Percentiles rank a stretch among this genome's conserved stretches.
phyloP scores from a whole-genome alignment of 2,797 vertebrate species.

The Pipistrellus kuhlii region DNA sequence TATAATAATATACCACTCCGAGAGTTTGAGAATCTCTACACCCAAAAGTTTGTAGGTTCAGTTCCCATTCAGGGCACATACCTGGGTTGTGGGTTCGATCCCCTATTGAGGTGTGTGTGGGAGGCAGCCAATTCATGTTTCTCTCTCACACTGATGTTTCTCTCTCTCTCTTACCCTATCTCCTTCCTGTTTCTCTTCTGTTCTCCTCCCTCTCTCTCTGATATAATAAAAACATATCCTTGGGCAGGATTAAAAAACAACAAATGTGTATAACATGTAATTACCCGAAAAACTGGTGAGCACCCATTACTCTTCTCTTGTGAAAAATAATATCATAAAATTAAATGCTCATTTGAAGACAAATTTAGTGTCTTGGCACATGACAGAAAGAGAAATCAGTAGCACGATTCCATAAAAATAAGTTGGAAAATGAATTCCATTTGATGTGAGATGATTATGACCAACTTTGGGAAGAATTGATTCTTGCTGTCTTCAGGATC shows the following conservation, averaged over 20 bases:
- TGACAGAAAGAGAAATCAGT: background rate
- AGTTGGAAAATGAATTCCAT: background rate
- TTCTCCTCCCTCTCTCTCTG: background rate
- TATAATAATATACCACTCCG: too few relatives aligned
- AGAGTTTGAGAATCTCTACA: too few relatives aligned
- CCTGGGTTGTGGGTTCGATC: background rate
- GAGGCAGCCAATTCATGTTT: background rate
- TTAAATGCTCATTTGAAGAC: conserved; percentile 25
- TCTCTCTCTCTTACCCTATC: background rate
- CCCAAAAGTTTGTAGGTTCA: background rate
- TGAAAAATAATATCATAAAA: background rate
- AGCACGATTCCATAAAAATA: background rate
- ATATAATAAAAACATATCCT: background rate
- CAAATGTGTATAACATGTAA: background rate
- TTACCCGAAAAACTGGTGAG: background rate
- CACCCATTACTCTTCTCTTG: background rate
- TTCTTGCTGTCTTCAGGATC: background rate
- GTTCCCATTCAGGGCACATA: background rate
- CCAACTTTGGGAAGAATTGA: background rate
- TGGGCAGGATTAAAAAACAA: background rate
- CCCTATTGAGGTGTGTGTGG: background rate
- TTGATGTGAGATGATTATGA: background rate
- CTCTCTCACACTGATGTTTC: background rate
- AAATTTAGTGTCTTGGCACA: background rate
- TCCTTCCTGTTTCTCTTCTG: too few relatives aligned